Evolutionary conservation across 1,140 invertebrate species (phyloP).

Genomic region (Drosophila erecta): DNA sequence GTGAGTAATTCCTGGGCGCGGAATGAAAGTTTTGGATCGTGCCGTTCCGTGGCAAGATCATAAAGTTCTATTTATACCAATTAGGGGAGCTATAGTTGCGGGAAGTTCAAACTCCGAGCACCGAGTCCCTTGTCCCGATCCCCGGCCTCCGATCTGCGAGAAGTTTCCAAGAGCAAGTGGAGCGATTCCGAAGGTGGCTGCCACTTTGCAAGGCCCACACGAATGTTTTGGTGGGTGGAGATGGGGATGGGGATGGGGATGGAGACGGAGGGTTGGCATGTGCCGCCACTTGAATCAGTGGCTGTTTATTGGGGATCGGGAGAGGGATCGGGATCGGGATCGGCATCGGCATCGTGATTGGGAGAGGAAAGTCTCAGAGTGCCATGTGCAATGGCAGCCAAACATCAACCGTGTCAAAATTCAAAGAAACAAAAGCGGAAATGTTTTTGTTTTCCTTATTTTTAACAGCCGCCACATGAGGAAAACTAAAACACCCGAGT

Average conservation of each 20-base stretch:
- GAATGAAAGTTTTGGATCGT: constrained; percentile 44
- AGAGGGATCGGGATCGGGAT: neutral
- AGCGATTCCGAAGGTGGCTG: constrained; percentile 70
- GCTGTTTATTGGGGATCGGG: constrained; percentile 27
- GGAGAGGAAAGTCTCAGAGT: constrained; percentile 5
- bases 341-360: neutral
- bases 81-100: constrained; percentile 39
- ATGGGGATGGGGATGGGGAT: neutral
- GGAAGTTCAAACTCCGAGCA: constrained; percentile 51
- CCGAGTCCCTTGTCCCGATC: neutral
- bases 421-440: constrained; percentile 82
- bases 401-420: constrained; percentile 70
- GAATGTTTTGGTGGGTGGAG: neutral
- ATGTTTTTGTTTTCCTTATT: constrained; percentile 79
- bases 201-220: constrained; percentile 58
- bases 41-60: constrained; percentile 63
- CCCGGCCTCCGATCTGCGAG: constrained; percentile 13
- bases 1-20: constrained; percentile 60
- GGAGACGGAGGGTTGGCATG: constrained; percentile 46
- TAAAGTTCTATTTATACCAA: constrained; percentile 77
- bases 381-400: constrained; percentile 49
- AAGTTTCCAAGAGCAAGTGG: constrained; percentile 66
- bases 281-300: constrained; percentile 69
- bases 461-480: constrained; percentile 62
- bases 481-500: constrained; percentile 61